A percentile compares a stretch with the other conserved stretches of the same genome.
phyloP scores from a whole-genome alignment of 2,888 invertebrate genomes.

The Acrobasis suavella region DNA sequence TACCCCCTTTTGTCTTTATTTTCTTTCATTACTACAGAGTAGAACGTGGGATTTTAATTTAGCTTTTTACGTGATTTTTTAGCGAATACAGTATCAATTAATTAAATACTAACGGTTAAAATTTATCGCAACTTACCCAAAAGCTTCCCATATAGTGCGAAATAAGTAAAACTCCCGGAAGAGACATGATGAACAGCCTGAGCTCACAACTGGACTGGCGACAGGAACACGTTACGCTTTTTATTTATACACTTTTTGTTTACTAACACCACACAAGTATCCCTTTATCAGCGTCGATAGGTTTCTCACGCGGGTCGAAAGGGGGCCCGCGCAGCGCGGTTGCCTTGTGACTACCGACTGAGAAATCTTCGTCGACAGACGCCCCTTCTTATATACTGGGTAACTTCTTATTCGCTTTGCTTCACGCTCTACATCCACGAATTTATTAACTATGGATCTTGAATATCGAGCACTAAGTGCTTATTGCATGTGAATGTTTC shows the following conservation, averaged over 20 bases:
- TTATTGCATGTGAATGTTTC: constrained; percentile 42
- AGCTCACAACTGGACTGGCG: constrained; percentile 64
- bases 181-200: constrained; percentile 64
- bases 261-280: constrained; percentile 75
- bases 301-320: constrained; percentile 37
- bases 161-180: constrained; percentile 73
- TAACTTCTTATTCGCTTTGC: constrained; percentile 63
- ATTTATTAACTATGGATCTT: constrained; percentile 68
- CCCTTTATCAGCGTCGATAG: constrained; percentile 55
- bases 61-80: too few species aligned
- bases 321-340: constrained; percentile 48
- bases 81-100: too few species aligned
- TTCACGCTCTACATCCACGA: constrained; percentile 78
- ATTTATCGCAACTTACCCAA: constrained; percentile 63
- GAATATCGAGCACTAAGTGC: constrained; percentile 50
- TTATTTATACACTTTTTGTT: constrained; percentile 77
- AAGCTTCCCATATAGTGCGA: constrained; percentile 75
- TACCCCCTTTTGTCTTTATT: too few species aligned
- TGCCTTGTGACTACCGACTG: constrained; percentile 60
- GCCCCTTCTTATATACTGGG: constrained; percentile 71
- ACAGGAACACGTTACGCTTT: constrained; percentile 56
- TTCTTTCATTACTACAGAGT: too few species aligned
- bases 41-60: too few species aligned
- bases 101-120: not conserved
- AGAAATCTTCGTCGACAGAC: constrained; percentile 52